Conservation (phyloP, 2,113 vertebrate genomes). For the Mus pahari region DNA sequence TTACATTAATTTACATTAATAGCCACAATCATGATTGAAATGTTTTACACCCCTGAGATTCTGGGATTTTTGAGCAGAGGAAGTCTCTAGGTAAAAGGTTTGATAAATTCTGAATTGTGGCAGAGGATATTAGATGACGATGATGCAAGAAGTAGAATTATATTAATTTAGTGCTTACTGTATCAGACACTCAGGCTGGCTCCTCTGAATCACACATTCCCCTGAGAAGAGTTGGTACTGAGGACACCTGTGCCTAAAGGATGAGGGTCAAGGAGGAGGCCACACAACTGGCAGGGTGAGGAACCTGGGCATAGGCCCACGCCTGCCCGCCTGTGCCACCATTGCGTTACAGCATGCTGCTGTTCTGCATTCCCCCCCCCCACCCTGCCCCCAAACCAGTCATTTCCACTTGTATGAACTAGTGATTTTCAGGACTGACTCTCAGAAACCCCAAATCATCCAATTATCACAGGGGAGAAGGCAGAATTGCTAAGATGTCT, state of each 20-base stretch:
- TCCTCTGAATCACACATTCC: neutral
- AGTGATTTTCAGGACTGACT: conserved; percentile 68
- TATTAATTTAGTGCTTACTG: neutral
- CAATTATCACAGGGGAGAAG: conserved; percentile 52
- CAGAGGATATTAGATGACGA: neutral
- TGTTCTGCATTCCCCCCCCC: neutral
- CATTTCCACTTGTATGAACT: conserved; percentile 62
- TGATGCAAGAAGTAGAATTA: neutral
- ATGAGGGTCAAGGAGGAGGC: neutral
- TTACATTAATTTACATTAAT: no score
- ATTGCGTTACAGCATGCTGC: neutral
- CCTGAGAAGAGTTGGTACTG: neutral
- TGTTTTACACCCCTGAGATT: no score
- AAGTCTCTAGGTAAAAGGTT: neutral
- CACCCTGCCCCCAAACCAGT: neutral
- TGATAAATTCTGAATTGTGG: neutral
- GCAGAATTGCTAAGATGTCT: conserved; percentile 3
- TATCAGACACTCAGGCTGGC: neutral
- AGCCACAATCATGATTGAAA: no score
- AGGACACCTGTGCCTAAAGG: neutral
- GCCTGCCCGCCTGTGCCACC: neutral
- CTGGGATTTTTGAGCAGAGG: neutral
- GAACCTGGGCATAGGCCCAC: neutral
- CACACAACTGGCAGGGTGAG: neutral
- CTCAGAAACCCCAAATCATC: conserved; percentile 70